These are phyloP conservation scores for Stenoptilia bipunctidactyla DNA, from an alignment of 2,888 invertebrate genomes.

Conservation along the genomic window DNA sequence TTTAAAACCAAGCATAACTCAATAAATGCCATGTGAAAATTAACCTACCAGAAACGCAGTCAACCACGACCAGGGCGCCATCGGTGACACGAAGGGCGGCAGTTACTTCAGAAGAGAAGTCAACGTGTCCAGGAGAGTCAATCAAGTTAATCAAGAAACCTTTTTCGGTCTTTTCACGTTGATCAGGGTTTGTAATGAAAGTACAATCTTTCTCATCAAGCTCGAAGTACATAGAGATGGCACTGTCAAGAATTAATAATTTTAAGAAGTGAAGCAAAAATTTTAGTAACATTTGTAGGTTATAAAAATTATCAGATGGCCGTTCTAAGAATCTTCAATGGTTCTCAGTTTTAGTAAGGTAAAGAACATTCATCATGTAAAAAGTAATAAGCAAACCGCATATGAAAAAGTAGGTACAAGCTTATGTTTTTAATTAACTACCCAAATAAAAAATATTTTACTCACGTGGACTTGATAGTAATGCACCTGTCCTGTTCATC, in stretches of 20 bases:
- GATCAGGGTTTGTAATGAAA: conserved; percentile 92
- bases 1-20: conserved; percentile 1
- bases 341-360: conserved; percentile 50
- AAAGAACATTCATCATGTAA: conserved; percentile 67
- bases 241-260: conserved; percentile 69
- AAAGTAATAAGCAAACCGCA: not conserved
- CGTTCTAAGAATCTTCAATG: conserved; percentile 67
- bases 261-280: not conserved
- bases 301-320: conserved; percentile 54
- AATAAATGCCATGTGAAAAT: too few species aligned
- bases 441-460: conserved; percentile 18
- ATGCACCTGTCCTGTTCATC: conserved; percentile 99
- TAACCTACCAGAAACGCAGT: conserved; percentile 97
- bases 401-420: not conserved
- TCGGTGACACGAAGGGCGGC: conserved; percentile 99
- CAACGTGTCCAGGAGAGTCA: conserved; percentile 99
- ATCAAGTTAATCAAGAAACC: conserved; percentile 99
- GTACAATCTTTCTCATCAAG: conserved; percentile 93
- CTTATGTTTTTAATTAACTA: too few species aligned
- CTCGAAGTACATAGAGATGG: conserved; percentile 99
- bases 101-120: conserved; percentile 99
- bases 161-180: conserved; percentile 89
- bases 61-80: conserved; percentile 99
- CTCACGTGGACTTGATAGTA: conserved; percentile 99
- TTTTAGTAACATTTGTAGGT: too few species aligned